These are phyloP conservation scores for Andrena fulva DNA, from an alignment of 2,888 invertebrate species.

Conservation along the genomic window DNA sequence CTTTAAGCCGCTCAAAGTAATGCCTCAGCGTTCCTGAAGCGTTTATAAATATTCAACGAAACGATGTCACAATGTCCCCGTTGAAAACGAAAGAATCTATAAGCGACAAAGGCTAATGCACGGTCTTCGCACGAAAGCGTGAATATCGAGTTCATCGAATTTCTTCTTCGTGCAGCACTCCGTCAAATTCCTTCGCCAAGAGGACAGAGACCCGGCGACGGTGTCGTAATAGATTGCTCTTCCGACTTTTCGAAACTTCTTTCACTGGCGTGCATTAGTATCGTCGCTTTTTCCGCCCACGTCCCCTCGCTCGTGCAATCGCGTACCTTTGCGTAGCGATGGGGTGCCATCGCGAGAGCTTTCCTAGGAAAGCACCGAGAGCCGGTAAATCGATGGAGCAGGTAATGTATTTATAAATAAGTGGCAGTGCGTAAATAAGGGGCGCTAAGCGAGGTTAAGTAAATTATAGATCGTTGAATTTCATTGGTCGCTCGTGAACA, in stretches of 20 bases:
- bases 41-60: background rate
- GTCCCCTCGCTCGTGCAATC: background rate
- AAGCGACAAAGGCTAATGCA: background rate
- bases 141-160: background rate
- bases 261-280: constrained; percentile 2
- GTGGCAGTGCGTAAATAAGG: constrained; percentile 20
- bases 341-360: constrained; percentile 27
- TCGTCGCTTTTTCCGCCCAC: background rate
- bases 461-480: constrained; percentile 12
- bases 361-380: background rate
- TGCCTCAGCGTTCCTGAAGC: background rate
- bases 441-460: background rate
- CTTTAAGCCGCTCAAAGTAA: background rate
- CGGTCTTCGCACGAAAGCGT: background rate
- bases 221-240: constrained; percentile 3
- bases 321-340: constrained; percentile 1
- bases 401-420: constrained; percentile 55
- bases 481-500: background rate
- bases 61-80: constrained; percentile 41
- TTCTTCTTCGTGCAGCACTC: background rate
- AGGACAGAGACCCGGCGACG: background rate
- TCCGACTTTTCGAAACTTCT: background rate
- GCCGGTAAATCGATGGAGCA: constrained; percentile 51
- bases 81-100: background rate
- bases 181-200: background rate